These are phyloP conservation scores for Perizoma flavofasciatum DNA, from an alignment of 2,888 invertebrate genomes.

Conservation along the genomic window DNA sequence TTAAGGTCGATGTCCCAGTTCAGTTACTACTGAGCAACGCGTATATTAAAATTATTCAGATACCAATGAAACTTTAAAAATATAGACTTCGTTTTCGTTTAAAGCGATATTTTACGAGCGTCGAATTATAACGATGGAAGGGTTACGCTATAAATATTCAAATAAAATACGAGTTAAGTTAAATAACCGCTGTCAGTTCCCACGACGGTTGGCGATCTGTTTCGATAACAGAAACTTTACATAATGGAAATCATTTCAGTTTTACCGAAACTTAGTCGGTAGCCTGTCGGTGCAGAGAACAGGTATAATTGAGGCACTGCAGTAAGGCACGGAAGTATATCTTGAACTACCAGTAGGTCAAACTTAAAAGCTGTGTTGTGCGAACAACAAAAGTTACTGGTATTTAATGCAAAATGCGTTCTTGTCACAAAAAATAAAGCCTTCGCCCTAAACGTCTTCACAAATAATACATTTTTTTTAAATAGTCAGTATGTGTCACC, in stretches of 20 bases:
- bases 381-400: too few relatives aligned
- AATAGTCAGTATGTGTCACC: too few relatives aligned
- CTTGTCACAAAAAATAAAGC: too few relatives aligned
- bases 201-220: slow-evolving; percentile 15
- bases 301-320: slow-evolving; percentile 10
- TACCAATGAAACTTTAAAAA: slow-evolving; percentile 19
- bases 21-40: too few relatives aligned
- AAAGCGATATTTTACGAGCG: slow-evolving; percentile 26
- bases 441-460: too few relatives aligned
- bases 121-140: slow-evolving; percentile 32
- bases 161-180: slow-evolving; percentile 33
- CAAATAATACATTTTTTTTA: too few relatives aligned
- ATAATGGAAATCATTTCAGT: background rate
- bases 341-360: too few relatives aligned
- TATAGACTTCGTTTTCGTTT: slow-evolving; percentile 16
- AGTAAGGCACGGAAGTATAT: background rate
- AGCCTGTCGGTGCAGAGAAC: background rate
- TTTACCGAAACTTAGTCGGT: background rate
- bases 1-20: too few relatives aligned
- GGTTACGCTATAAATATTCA: slow-evolving; percentile 39
- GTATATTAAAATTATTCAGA: slow-evolving; percentile 13
- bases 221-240: slow-evolving; percentile 10
- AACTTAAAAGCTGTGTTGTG: too few relatives aligned
- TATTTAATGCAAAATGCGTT: too few relatives aligned
- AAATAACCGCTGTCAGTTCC: slow-evolving; percentile 28